Evolutionary conservation across 2,888 invertebrate species (phyloP), one percentile per base, ranked within the genome.

Genomic region (Acrobasis suavella): DNA sequence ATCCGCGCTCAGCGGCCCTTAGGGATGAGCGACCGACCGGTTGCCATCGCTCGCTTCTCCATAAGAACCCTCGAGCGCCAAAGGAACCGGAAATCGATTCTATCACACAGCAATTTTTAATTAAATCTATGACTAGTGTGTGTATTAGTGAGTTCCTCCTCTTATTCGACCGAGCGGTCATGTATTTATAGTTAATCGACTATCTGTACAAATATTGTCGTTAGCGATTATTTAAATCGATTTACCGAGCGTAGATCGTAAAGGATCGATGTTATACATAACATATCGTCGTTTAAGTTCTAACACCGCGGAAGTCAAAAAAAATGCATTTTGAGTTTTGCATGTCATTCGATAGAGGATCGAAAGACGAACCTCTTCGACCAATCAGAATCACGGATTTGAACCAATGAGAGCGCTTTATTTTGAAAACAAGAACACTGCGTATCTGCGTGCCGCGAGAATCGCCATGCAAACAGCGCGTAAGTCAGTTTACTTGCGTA

Each of bases 91-190:
- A 42, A 51, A 42, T 69, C 75, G 74, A 80, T 69, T 76, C 75
- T 77, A 76, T 75, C 81, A 88, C 89, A 87, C 88, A 83, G 82
- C 87, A 83, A 85, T 85, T 88, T 89, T 86, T 83, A 81, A 81
- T 73, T 82, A 88, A 90, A 89, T 82, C 86, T 85, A 81, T 85
- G 87, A 81, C 84, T 82, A 85, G 90, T 88, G 90, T 80, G 70
- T 69, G 72, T 76, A 67, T 64, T 64, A 69, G 50, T 69, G 66
- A 68, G 77, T 78, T 75, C 77, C 78, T 76, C 64, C 67, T 60
- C 38, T 62, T 66, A 65, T 65, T 60, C 65, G 65, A 62, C 56
- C 68, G 64, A 59, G 54, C 63, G 62, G 69, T 65, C 63, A 61
- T 65, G 73, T 75, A 73, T 74, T 71, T 68, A 72, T 68, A 64